Evolutionary conservation across 2,113 vertebrate genomes (phyloP).

Genomic region (Stigmatopora argus): DNA sequence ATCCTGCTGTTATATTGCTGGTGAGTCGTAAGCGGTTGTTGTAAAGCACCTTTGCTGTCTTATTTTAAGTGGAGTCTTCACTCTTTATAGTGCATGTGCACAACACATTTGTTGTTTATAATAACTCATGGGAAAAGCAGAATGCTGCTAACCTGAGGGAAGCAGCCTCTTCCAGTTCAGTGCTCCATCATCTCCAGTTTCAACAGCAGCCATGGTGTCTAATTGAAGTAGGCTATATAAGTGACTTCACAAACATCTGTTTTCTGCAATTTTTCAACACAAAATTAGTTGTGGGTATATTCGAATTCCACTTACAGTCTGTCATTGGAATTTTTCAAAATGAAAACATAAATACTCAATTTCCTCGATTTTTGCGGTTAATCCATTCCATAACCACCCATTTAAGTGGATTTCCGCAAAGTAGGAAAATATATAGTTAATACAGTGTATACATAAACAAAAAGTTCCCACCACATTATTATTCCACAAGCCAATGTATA

Average conservation of each 20-base stretch:
- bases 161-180: constrained; percentile 7
- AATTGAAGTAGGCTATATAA: constrained; percentile 1
- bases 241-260: constrained; percentile 2
- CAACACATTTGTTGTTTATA: constrained; percentile 9
- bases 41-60: neutral
- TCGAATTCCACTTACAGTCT: neutral
- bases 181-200: constrained; percentile 9
- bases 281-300: neutral
- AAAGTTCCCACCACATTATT: too few relatives aligned
- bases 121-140: constrained; percentile 7
- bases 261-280: neutral
- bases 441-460: too few relatives aligned
- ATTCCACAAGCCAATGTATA: too few relatives aligned
- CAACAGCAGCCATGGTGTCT: neutral
- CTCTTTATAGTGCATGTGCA: constrained; percentile 7
- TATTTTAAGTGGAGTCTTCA: constrained; percentile 1
- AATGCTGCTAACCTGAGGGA: constrained; percentile 7
- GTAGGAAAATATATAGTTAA: too few relatives aligned
- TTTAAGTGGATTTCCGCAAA: too few relatives aligned
- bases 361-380: too few relatives aligned
- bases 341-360: too few relatives aligned
- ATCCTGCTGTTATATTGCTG: constrained; percentile 3
- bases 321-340: too few relatives aligned
- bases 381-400: too few relatives aligned
- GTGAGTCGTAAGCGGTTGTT: neutral